Base-by-base conservation (phyloP, 2,888 invertebrate species). In the Conops quadrifasciatus region DNA sequence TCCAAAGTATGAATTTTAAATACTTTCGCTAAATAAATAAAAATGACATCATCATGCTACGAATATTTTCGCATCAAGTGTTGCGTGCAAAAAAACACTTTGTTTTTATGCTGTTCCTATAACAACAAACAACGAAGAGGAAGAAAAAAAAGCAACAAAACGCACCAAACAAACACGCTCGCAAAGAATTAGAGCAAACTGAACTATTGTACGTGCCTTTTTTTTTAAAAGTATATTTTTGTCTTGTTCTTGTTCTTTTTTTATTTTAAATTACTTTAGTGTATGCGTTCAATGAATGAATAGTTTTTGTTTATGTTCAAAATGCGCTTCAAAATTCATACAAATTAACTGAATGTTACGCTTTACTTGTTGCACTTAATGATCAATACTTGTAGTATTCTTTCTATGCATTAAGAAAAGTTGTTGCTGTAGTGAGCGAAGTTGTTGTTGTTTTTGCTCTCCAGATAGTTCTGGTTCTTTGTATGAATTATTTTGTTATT, bases 1-100 rank as follows among this genome's bases (percentile, higher is more conserved):
- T 60, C 47, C 30, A 24, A 26, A 30, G 24, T 30, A 43, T 45
- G 43, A 43, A 67, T 43, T 67, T 64, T 26, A 66, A 49, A 65
- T 16, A 43, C 26, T 45, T 45, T 16, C 58, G 2, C 43, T 24
- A 67, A 66, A 59, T 1, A 36, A 21, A n/a, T n/a, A 24, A 24
- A 56, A 56, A 21, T n/a, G 19, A 24, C 53, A 56, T 24, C 72
- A 72, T 66, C 69, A 65, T 69, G 21, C 36, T 30, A 56, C 70
- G 28, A 49, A 49, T 19, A 21, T n/a, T 36, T 36, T 36, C 36
- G 36, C 53, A 53, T 19, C 24, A 24, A 53, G 45, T 58, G 43
- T 43, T 43, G 19, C 45, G 28, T 51, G 30, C 16, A 30, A n/a
- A 51, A 19, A 21, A 43, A 13, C n/a, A 13, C 2, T 51, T 21